Evolutionary conservation across 1,140 invertebrate genomes (phyloP).

Genomic region (Nephotettix cincticeps): DNA sequence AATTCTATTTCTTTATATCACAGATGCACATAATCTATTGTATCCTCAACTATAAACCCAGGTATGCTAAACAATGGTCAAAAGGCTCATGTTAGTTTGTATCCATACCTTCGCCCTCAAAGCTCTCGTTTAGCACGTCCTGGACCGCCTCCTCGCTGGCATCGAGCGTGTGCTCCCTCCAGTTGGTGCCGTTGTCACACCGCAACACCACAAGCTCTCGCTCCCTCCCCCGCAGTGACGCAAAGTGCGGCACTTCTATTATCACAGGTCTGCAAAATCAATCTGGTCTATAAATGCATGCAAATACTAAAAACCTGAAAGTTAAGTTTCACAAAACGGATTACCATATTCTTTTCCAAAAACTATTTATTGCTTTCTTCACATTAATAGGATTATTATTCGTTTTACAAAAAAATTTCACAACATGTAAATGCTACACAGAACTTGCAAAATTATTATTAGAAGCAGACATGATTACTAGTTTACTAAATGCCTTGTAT

Average conservation of each 20-base stretch:
- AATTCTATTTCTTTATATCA: conserved; percentile 3
- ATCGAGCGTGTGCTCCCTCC: conserved; percentile 94
- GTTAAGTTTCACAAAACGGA: too few relatives aligned
- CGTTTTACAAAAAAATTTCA: too few relatives aligned
- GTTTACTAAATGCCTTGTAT: too few relatives aligned
- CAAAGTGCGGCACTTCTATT: conserved; percentile 97
- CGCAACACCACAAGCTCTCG: conserved; percentile 91
- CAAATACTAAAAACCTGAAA: too few relatives aligned
- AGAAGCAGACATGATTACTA: too few relatives aligned
- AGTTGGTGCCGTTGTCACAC: conserved; percentile 94
- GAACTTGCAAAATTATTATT: too few relatives aligned
- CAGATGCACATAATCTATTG: not conserved
- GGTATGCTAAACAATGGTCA: not conserved
- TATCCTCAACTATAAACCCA: not conserved
- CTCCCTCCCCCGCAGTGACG: conserved; percentile 87
- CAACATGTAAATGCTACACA: too few relatives aligned
- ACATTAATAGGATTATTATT: too few relatives aligned
- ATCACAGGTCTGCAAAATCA: conserved; percentile 86
- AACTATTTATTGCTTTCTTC: too few relatives aligned
- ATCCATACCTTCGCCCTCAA: conserved; percentile 83
- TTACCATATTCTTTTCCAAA: too few relatives aligned
- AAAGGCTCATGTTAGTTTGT: not conserved
- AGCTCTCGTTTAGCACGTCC: conserved; percentile 92
- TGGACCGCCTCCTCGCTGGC: conserved; percentile 97
- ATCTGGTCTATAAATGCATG: too few relatives aligned